A percentile compares a stretch with the other conserved stretches of the same genome.
Conservation (phyloP, 1,140 invertebrate genomes). For the Drosophila equinoxialis region DNA sequence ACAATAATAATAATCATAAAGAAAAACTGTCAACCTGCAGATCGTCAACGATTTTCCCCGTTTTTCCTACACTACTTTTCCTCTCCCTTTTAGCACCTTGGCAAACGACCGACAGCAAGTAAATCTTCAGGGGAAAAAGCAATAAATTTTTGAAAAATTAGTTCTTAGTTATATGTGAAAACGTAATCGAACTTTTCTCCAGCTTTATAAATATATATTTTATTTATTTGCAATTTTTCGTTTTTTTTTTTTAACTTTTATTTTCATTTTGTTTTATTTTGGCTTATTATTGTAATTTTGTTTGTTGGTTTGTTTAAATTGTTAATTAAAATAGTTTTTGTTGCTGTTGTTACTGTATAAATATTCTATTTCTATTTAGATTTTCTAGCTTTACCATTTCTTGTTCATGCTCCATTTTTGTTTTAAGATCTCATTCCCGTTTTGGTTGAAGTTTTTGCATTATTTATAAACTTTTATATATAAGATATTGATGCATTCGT, state of each 20-base stretch:
- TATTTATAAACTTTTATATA: slow-evolving; percentile 64
- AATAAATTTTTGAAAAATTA: slow-evolving; percentile 53
- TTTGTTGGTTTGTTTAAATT: slow-evolving; percentile 49
- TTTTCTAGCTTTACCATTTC: slow-evolving; percentile 75
- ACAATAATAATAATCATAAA: slow-evolving; percentile 5
- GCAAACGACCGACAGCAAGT: slow-evolving; percentile 12
- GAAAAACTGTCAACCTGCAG: slow-evolving; percentile 15
- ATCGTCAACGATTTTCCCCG: slow-evolving; percentile 1
- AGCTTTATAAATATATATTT: slow-evolving; percentile 43
- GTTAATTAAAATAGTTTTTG: slow-evolving; percentile 76
- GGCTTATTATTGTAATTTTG: slow-evolving; percentile 36
- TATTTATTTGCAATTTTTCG: slow-evolving; percentile 43
- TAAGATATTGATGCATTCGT: slow-evolving; percentile 56
- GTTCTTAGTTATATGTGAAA: slow-evolving; percentile 34
- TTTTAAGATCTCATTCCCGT: slow-evolving; percentile 22
- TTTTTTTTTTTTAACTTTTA: slow-evolving; percentile 26
- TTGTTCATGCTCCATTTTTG: slow-evolving; percentile 49
- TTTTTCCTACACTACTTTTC: slow-evolving; percentile 44
- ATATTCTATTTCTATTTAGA: slow-evolving; percentile 73
- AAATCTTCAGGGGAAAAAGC: slow-evolving; percentile 9
- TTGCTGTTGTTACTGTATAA: slow-evolving; percentile 54
- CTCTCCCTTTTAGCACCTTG: slow-evolving; percentile 53
- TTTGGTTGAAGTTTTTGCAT: slow-evolving; percentile 61
- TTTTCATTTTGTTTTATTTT: slow-evolving; percentile 33
- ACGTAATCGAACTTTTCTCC: slow-evolving; percentile 57